Percentiles rank a stretch among this genome's conserved stretches.
phyloP scores from a whole-genome alignment of 2,113 vertebrate species.

The Paracanthobrama guichenoti region DNA sequence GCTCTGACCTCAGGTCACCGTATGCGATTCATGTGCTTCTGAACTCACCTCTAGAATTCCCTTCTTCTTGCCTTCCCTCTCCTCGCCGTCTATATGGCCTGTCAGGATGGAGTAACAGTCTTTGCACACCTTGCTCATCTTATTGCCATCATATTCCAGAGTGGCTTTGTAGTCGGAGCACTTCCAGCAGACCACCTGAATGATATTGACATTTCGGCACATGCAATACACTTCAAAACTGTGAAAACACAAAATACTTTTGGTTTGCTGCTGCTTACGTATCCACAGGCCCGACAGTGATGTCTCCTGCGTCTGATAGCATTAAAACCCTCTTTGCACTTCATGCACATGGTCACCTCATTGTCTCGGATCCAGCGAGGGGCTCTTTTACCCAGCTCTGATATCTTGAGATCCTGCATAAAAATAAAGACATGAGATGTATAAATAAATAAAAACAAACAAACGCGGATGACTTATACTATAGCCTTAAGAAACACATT shows the following conservation, averaged over 20 bases:
- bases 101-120: conserved; percentile 88
- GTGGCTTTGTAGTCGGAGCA: conserved; percentile 94
- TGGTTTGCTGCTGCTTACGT: conserved; percentile 73
- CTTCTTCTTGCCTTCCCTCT: conserved; percentile 82
- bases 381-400: conserved; percentile 92
- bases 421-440: background rate
- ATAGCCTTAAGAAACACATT: no score
- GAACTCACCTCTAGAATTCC: conserved; percentile 90
- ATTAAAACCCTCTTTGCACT: conserved; percentile 91
- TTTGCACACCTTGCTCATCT: conserved; percentile 92
- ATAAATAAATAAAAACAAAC: background rate
- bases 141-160: conserved; percentile 89
- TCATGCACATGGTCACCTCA: conserved; percentile 98
- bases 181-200: conserved; percentile 97
- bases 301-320: conserved; percentile 90
- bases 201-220: background rate
- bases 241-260: background rate
- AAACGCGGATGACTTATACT: no score
- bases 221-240: background rate
- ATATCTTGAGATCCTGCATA: conserved; percentile 78
- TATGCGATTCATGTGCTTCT: background rate
- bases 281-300: conserved; percentile 94
- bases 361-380: conserved; percentile 97
- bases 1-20: background rate
- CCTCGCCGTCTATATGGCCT: conserved; percentile 82